Base-by-base conservation (phyloP, 2,797 vertebrate genomes). In the Galago senegalensis region DNA sequence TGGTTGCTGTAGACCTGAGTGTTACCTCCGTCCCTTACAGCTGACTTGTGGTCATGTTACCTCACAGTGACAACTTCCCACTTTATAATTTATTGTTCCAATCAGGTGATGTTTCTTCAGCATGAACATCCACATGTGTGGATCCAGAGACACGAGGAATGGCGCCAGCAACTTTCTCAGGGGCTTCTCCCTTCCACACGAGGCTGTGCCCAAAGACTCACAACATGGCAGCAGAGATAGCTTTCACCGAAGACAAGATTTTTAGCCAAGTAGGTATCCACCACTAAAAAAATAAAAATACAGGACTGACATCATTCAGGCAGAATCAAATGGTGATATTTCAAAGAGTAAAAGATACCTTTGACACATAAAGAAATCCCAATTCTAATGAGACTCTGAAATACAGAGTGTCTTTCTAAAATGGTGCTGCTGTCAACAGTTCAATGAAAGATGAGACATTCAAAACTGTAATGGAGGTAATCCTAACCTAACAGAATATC, bases 271-370 rank as follows among this genome's bases (percentile, higher is more conserved):
- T 40, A 75, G 46, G 31, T 87, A 37, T 75, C 49, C 31, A 82
- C 60, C 46, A 81, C 83, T 91, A 76, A 75, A 91, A 72, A 87
- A 69, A 60, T 58, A 65, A 91, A 89, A 34, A 85, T 31, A 61
- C 49, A 80, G 58, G 17, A 12, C 43, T 72, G 34, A 29, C 8
- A 27, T 61, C 13, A 72, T 82, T 75, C 37, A 75, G 46, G 58
- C 20, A 82, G 80, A 95, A 76, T 67, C 69, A 61, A 46, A 63
- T 46, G 40, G 17, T 65, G 37, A 31, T 83, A 60, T 63, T 83
- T 65, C 20, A 83, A 83, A 83, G 17, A 63, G 80, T 43, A 81
- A 81, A 40, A 61, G 34, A 14, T 29, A 58, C 16, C 58, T 56
- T 73, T 73, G 10, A 58, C 46, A 75, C 14, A 81, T 58, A 84